These are phyloP conservation scores for Sclerurus mexicanus DNA, from an alignment of 2,113 vertebrate species.

Conservation along the genomic window DNA sequence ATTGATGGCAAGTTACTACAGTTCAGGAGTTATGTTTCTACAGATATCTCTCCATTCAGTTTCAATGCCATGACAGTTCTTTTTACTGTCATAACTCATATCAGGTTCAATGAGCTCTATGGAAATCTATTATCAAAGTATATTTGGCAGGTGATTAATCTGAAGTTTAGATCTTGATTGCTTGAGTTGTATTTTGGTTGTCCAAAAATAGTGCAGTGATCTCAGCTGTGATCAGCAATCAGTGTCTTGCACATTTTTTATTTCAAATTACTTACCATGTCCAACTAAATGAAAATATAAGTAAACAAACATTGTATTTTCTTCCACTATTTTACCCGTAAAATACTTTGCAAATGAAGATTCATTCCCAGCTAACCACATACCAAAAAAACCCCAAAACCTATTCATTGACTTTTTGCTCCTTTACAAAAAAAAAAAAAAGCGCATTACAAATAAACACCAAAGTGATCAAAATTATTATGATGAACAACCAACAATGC, in stretches of 20 bases:
- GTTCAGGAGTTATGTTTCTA: slow-evolving; percentile 24
- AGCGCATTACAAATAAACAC: neutral
- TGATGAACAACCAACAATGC: neutral
- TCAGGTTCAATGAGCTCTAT: neutral
- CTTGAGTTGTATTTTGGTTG: neutral
- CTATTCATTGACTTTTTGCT: neutral
- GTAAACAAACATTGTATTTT: neutral
- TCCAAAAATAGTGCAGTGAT: slow-evolving; percentile 16
- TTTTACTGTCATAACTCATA: slow-evolving; percentile 9
- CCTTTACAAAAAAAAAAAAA: neutral
- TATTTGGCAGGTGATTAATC: neutral
- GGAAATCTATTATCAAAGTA: neutral
- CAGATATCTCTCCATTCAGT: slow-evolving; percentile 7
- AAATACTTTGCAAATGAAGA: neutral
- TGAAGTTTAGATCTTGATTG: neutral
- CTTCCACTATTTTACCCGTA: neutral
- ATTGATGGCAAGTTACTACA: slow-evolving; percentile 48
- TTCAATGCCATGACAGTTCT: slow-evolving; percentile 3
- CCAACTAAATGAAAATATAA: neutral
- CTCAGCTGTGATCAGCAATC: neutral
- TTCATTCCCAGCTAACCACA: neutral
- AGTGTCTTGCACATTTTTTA: neutral
- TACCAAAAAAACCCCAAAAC: neutral
- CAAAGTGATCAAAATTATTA: neutral
- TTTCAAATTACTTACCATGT: neutral